Evolutionary conservation across 2,797 vertebrate species (phyloP).

Genomic region (Neostethus bicornis): DNA sequence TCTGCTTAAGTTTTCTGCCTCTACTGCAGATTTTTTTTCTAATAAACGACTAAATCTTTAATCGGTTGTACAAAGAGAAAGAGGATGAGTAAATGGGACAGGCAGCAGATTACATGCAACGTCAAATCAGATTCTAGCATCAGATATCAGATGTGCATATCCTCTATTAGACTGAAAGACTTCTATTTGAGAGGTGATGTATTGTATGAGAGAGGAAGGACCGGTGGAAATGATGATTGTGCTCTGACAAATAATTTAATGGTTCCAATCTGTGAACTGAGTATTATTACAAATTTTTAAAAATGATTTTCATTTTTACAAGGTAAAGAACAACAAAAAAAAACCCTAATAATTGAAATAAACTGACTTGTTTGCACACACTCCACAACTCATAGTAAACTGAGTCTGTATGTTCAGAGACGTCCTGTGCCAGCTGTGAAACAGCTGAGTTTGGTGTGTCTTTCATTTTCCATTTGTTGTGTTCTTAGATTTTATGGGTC

Average conservation of each 20-base stretch:
- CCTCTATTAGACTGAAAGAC: slow-evolving; percentile 8
- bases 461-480: slow-evolving; percentile 6
- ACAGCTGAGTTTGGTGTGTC: slow-evolving; percentile 22
- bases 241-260: slow-evolving; percentile 20
- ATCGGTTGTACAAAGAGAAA: slow-evolving; percentile 1
- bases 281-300: slow-evolving; percentile 17
- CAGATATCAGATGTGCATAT: slow-evolving; percentile 4
- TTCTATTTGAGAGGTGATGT: background rate
- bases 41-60: slow-evolving; percentile 13
- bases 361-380: background rate
- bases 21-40: slow-evolving; percentile 1
- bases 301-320: background rate
- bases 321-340: background rate
- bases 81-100: background rate
- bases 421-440: slow-evolving; percentile 37
- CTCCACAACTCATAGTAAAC: slow-evolving; percentile 1
- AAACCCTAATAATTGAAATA: slow-evolving; percentile 7
- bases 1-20: slow-evolving; percentile 6
- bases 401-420: slow-evolving; percentile 36
- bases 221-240: slow-evolving; percentile 22
- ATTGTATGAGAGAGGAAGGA: background rate
- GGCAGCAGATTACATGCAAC: slow-evolving; percentile 15
- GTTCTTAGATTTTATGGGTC: background rate
- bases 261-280: slow-evolving; percentile 14
- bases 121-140: slow-evolving; percentile 16